Conservation (phyloP, 2,797 vertebrate genomes). For the Bradypus variegatus region DNA sequence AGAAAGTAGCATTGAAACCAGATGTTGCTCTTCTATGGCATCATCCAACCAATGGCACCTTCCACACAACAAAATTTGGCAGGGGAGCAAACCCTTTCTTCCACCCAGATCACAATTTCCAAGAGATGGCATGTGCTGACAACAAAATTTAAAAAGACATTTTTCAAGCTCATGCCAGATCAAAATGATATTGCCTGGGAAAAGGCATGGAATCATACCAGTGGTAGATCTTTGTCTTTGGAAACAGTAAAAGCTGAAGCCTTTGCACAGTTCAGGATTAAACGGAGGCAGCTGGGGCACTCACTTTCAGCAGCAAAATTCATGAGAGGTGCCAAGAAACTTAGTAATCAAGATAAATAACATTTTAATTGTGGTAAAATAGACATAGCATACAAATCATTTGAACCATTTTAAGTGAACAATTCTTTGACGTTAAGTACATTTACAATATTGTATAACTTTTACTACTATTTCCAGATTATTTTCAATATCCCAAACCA, state of each 20-base stretch:
- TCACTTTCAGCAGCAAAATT: neutral
- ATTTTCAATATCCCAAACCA: too few species aligned
- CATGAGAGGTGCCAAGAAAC: neutral
- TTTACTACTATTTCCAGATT: too few species aligned
- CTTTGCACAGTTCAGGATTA: neutral
- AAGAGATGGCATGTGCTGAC: constrained; percentile 21
- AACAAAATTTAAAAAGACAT: constrained; percentile 18
- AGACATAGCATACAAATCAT: too few species aligned
- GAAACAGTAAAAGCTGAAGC: neutral
- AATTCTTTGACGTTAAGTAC: too few species aligned
- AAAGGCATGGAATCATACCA: neutral
- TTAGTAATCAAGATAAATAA: neutral
- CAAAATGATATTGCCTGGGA: neutral
- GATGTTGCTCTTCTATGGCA: constrained; percentile 31
- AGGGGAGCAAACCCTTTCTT: neutral
- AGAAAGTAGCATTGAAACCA: constrained; percentile 37
- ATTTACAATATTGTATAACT: too few species aligned
- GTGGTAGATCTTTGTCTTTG: neutral
- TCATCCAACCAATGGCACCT: constrained; percentile 38
- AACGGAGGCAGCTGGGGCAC: neutral
- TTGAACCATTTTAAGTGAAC: too few species aligned
- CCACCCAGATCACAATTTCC: neutral
- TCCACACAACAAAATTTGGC: neutral
- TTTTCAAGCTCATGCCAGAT: neutral
- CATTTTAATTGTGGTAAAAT: too few species aligned